Percentiles rank a stretch among this genome's conserved stretches.
These are phyloP conservation scores for Rhyacichthys aspro DNA, from an alignment of 2,797 vertebrate genomes.

Conservation along the genomic window DNA sequence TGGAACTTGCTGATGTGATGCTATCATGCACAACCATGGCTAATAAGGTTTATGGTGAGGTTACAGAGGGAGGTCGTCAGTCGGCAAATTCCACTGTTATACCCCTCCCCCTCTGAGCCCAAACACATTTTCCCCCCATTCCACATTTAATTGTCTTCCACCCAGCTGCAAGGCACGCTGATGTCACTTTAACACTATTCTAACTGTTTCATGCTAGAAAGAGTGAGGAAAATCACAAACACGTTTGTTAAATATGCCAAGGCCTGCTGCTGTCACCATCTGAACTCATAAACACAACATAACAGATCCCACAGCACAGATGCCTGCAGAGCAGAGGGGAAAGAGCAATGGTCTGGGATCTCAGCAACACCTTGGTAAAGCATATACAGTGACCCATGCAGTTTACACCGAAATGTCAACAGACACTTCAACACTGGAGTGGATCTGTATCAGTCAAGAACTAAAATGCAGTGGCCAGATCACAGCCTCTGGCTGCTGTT, in stretches of 20 bases:
- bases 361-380: conserved; percentile 39
- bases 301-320: conserved; percentile 25
- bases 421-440: conserved; percentile 50
- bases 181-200: conserved; percentile 75
- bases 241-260: conserved; percentile 42
- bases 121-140: conserved; percentile 47
- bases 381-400: conserved; percentile 17
- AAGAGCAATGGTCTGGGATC: conserved; percentile 10
- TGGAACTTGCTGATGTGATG: conserved; percentile 69
- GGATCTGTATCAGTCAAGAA: conserved; percentile 51
- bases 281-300: conserved; percentile 59
- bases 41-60: conserved; percentile 62
- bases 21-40: conserved; percentile 34
- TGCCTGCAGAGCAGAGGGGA: conserved; percentile 7
- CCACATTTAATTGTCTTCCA: conserved; percentile 71
- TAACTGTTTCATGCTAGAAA: conserved; percentile 56
- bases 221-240: conserved; percentile 35
- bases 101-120: conserved; percentile 25
- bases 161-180: conserved; percentile 74
- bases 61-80: conserved; percentile 60
- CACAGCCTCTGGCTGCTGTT: conserved; percentile 29
- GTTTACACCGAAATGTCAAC: conserved; percentile 53
- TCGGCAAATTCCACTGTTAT: conserved; percentile 60
- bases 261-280: conserved; percentile 52
- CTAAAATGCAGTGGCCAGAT: conserved; percentile 34